Evolutionary conservation across 2,888 invertebrate genomes (phyloP), one percentile per base, ranked within the genome.

Genomic region (Nezara viridula): DNA sequence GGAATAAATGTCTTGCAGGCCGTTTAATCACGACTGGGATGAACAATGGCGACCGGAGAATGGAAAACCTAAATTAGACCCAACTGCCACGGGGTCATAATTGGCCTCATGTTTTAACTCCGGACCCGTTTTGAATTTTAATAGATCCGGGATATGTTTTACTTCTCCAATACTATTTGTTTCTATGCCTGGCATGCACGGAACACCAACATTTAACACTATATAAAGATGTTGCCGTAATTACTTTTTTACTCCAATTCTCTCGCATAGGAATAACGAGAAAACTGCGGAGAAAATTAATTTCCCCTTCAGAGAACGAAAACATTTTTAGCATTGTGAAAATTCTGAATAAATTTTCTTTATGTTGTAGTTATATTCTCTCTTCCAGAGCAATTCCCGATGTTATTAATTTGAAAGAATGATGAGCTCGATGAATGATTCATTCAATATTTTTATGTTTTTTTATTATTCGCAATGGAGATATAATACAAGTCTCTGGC

Each of bases 51-150:
- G 66, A 37, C 66, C 66, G 66, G 32, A 73, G 66, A 73, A 37
- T 73, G 66, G 66, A 37, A 73, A 73, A 32, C 32, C 66, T 73
- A 73, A 73, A 73, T 73, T 73, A 73, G 66, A 73, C 66, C 66
- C 66, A 3, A 73, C 66, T 21, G 66, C 66, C 66, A 21, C 32
- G 37, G 37, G n/a, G 27, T 60, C 60, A 60, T 60, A 60, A 60
- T 60, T 60, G 60, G 27, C 27, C 60, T 60, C 60, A 60, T 60
- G 60, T 27, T 60, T 60, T 60, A 60, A 27, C 27, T 60, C 4
- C 3, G 60, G 24, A 73, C 37, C 32, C 37, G 66, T 37, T 73
- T 32, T 73, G 66, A 73, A 73, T 73, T 73, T 73, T 73, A 73
- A 73, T 73, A 73, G 66, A 73, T 19, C 66, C 21, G 37, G 32